Base-by-base conservation (phyloP, 2,797 vertebrate species). In the Microchirus variegatus region DNA sequence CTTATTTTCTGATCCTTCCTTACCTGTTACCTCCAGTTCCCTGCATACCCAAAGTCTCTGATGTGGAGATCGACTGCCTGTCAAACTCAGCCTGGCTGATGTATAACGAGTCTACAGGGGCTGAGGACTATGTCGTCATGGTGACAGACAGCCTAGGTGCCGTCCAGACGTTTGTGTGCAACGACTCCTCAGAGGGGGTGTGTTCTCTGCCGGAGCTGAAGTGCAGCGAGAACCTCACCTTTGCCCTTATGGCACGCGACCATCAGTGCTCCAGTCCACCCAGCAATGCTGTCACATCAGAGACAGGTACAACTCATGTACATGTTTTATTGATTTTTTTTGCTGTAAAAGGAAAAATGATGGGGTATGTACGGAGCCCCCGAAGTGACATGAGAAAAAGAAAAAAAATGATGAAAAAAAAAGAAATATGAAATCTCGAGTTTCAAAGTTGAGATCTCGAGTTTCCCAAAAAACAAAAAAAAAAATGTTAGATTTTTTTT, bases 31-130 rank as follows among this genome's bases (percentile, higher is more conserved):
- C n/a, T 59, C 17, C 70, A 94, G 93, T 75, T 48, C 93, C 93
- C n/a, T 94, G 93, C 8, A 41, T 73, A 3, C 91, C 93, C 16
- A 43, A 10, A 10, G 59, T 94, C 50, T 55, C 68, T 0, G 67
- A 73, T 0, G 90, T 93, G 53, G 89, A 92, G 67, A 86, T 93
- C 2, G 91, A 94, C 82, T 94, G 93, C 66, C 70, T 92, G 41
- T 79, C 80, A 1, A 91, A 91, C 65, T 87, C 87, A 0, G 91
- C 86, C 43, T 92, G 88, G 91, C 80, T 92, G 61, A 65, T 77
- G 5, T 92, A 86, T 56, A 46, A 90, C 1, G 60, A 73, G 36
- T 77, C 91, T 0, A 72, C 42, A 0, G 90, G 88, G 1, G 88
- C 84, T 0, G 73, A 87, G 22, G 18, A 45, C 26, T 93, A 93